Evolutionary conservation across 2,113 vertebrate genomes (phyloP), one percentile per base, ranked within the genome.

Genomic region (Planiliza haematocheilus): DNA sequence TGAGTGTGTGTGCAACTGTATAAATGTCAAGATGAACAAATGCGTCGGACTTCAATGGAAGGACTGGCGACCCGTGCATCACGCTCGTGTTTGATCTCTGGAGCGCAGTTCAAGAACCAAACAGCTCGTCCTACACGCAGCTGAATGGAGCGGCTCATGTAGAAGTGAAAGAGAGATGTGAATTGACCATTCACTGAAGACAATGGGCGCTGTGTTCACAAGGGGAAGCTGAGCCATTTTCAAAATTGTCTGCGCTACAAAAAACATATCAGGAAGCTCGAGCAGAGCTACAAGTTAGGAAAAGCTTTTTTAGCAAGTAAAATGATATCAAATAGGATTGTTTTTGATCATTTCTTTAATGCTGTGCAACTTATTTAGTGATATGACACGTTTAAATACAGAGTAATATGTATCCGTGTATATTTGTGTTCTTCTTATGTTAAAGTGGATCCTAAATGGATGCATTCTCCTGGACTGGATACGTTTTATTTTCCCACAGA

Each of bases 401-500:
- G 4, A 3, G 4, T 50, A 36, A 13, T 20, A 12, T 10, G 7
- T 50, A 11, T 53, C 16, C 41, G n/a, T 48, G 7, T 60, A 41
- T 69, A 24, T 50, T 53, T 10, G 5, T 10, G 1, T 8, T 60
- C 11, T 20, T 34, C 16, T 1, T 30, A 14, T 53, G n/a, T n/a
- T n/a, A n/a, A n/a, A n/a, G n/a, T n/a, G n/a, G n/a, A n/a, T n/a
- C n/a, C 17, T 45, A 36, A 38, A 72, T 42, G 17, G 18, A 34
- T 14, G 17, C 50, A 16, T 17, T 36, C 51, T n/a, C 1, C 20
- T 24, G 14, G 34, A 51, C 6, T 51, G 57, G 13, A 58, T 17
- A 20, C 21, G 62, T 45, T 63, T 46, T 58, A 66, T 74, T 79
- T 79, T 41, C 45, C 66, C 51, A 56, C 58, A 66, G 63, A 65